phyloP scores from a whole-genome alignment of 2,797 vertebrate species.

The Tokudaia tokunoshimensis region DNA sequence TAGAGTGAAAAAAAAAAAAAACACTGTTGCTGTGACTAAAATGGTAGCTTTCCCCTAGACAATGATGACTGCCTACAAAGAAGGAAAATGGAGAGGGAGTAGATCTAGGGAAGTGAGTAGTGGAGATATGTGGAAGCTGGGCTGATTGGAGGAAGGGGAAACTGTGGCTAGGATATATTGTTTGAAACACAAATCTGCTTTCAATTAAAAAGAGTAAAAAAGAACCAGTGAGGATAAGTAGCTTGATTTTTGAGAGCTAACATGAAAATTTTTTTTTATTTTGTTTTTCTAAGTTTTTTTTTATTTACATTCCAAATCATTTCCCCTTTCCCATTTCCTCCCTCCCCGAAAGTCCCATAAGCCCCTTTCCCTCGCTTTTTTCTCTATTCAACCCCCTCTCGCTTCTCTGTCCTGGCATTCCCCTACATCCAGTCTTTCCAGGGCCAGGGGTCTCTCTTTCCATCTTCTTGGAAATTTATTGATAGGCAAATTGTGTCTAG shows the following conservation, averaged over 20 bases:
- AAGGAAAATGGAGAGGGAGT: not conserved
- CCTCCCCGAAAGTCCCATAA: too few species aligned
- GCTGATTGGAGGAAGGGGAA: not conserved
- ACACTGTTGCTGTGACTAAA: not conserved
- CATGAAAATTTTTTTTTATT: slow-evolving; percentile 1
- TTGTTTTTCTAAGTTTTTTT: too few species aligned
- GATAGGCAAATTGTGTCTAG: too few species aligned
- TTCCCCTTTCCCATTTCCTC: too few species aligned
- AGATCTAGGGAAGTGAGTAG: not conserved
- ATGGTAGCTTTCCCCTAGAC: not conserved
- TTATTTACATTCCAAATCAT: too few species aligned
- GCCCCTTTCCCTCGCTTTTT: too few species aligned
- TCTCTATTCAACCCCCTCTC: too few species aligned
- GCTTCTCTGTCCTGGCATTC: too few species aligned
- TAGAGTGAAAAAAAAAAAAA: not conserved
- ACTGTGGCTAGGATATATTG: not conserved
- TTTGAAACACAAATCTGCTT: not conserved
- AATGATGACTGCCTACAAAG: not conserved
- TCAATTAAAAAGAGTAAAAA: not conserved
- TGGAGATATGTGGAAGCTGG: not conserved
- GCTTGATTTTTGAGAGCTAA: not conserved
- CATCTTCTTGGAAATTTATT: too few species aligned
- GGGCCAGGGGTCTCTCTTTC: too few species aligned
- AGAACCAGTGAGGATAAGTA: not conserved
- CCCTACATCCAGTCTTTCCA: too few species aligned